Evolutionary conservation across 2,797 vertebrate species (phyloP), one percentile per base, ranked within the genome.

Genomic region (Pangasius macronema): DNA sequence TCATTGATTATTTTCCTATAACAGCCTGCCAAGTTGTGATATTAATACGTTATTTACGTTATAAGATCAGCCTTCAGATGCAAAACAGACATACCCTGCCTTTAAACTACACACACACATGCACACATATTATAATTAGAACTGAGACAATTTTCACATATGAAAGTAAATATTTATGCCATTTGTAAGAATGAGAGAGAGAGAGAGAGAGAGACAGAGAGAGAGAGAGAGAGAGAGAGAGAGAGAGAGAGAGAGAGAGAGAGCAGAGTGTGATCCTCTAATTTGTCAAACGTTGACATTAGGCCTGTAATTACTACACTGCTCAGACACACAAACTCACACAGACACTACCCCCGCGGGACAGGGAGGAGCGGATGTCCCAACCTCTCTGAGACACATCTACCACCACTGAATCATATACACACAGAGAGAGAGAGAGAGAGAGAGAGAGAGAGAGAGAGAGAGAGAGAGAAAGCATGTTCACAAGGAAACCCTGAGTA

Each of bases 221-320:
- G 63, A 57, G n/a, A 24, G 65, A 39, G 57, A 49, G 61, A n/a
- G 49, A 51, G 24, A 36, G 49, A 13, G 39, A 16, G 42, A 51
- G 42, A 49, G 8, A 20, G 67, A 68, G 63, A 57, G n/a, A 24
- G 65, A 39, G 75, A 65, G 75, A 42, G 59, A 22, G 46, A 33
- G 61, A 39, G 49, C 57, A 85, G 49, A 70, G 85, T 84, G 68
- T 53, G 77, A 89, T 91, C 89, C 87, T 89, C 84, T 90, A 85
- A 91, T 90, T 87, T 89, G 91, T 90, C 55, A 68, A 87, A 80
- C 59, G 83, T 82, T 67, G 70, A 75, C 83, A 91, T 88, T 82
- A 91, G 88, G 79, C 81, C 89, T 88, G 85, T 90, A 89, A 91
- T 91, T 90, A 90, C 63, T 76, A 75, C 81, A 33, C 73, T 75